A percentile compares a stretch with the other conserved stretches of the same genome.
These are phyloP conservation scores for Prochilodus magdalenae DNA, from an alignment of 2,113 vertebrate species.

Conservation along the genomic window DNA sequence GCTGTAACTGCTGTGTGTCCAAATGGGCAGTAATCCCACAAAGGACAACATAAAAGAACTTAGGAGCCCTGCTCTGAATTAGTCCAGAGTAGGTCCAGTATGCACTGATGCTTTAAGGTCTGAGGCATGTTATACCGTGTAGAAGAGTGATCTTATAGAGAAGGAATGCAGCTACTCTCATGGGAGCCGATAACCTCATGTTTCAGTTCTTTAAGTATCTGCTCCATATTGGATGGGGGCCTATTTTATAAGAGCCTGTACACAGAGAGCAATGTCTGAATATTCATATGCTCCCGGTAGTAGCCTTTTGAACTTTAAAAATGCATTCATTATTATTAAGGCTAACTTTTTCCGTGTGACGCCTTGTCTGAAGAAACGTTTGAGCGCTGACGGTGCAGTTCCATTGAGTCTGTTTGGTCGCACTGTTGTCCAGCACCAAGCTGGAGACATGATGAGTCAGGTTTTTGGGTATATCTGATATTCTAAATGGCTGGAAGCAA, in stretches of 20 bases:
- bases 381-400: not conserved
- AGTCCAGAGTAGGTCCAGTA: not conserved
- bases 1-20: not conserved
- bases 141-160: slow-evolving; percentile 26
- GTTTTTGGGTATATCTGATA: not conserved
- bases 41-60: not conserved
- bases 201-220: slow-evolving; percentile 1
- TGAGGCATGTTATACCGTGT: not conserved
- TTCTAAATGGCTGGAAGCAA: not conserved
- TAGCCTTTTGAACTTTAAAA: not conserved
- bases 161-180: slow-evolving; percentile 13
- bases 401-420: not conserved
- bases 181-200: not conserved
- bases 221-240: not conserved
- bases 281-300: not conserved
- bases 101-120: not conserved
- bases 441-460: not conserved
- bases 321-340: not conserved
- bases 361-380: not conserved
- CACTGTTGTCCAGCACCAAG: not conserved
- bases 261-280: slow-evolving; percentile 6
- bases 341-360: not conserved
- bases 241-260: not conserved
- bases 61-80: not conserved
- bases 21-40: not conserved